Base-by-base conservation (phyloP, 2,113 vertebrate species). In the Passer domesticus region DNA sequence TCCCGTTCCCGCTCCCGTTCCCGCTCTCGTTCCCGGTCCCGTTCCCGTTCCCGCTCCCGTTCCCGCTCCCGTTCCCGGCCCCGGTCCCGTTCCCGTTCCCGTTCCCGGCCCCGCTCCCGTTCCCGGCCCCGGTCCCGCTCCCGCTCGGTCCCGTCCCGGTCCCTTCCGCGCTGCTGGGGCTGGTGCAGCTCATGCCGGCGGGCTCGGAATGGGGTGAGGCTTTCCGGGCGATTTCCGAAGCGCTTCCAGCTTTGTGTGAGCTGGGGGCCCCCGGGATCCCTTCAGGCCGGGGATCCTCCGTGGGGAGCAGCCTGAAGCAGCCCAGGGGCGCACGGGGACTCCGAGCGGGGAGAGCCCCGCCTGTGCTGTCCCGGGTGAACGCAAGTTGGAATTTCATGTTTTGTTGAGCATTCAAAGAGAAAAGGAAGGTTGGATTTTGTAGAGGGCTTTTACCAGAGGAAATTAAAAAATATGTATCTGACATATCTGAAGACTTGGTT, bases 401-500 rank as follows among this genome's bases (percentile, higher is more conserved):
- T 43, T 2, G 0, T 39, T 39, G 70, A 47, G 35, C 23, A 10
- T 30, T 92, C 44, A 6, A 73, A 69, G 49, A 44, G 21, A 76
- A 85, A 79, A 62, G 69, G 43, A 69, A 83, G 12, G 19, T 4
- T 81, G 50, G 83, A 11, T 78, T 75, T 83, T 56, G 83, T 66
- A 33, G 83, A 73, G 35, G 59, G 72, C 15, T 93, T 93, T 90
- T 68, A 37, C 79, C 76, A 72, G 76, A 95, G 94, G 93, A 96
- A 96, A 96, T 93, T 89, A 87, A 96, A 93, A 97, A 96, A 91
- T 89, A 94, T 75, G 83, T 90, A 94, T 90, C 76, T 92, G 94
- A 94, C 76, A 49, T 96, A 67, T 93, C 44, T 81, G 93, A 96
- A 82, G 92, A 52, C 52, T 77, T 25, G 35, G 85, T 81, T 95